These are phyloP conservation scores for Cyprinodon diabolis DNA, from an alignment of 2,797 vertebrate species.

Conservation along the genomic window DNA sequence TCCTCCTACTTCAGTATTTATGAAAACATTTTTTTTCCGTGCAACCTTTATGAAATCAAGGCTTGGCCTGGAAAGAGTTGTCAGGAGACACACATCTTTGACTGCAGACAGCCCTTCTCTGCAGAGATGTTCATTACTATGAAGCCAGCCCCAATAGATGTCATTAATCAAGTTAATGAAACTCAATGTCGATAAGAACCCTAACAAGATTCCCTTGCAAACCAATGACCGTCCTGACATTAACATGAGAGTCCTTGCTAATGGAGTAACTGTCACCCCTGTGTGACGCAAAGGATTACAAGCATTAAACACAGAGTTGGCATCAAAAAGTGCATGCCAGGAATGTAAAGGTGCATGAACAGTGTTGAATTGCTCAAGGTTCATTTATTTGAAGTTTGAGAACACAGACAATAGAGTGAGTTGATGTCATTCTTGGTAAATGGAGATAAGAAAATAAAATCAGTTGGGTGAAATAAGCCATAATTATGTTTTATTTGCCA, in stretches of 20 bases:
- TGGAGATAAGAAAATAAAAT: slow-evolving; percentile 20
- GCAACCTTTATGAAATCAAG: slow-evolving; percentile 29
- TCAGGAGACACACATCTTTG: slow-evolving; percentile 43
- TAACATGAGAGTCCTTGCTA: slow-evolving; percentile 70
- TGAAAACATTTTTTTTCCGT: slow-evolving; percentile 27
- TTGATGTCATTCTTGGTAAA: slow-evolving; percentile 34
- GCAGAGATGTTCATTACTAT: slow-evolving; percentile 74
- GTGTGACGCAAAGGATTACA: slow-evolving; percentile 64
- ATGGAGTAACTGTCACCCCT: slow-evolving; percentile 62
- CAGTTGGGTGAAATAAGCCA: background rate
- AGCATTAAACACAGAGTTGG: slow-evolving; percentile 54
- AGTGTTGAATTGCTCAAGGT: slow-evolving; percentile 44
- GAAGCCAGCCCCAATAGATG: slow-evolving; percentile 67
- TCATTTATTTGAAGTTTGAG: slow-evolving; percentile 55
- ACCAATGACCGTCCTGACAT: slow-evolving; percentile 67
- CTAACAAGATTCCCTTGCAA: slow-evolving; percentile 72
- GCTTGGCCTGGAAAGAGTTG: slow-evolving; percentile 27
- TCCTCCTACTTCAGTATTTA: slow-evolving; percentile 31
- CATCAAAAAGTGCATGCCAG: slow-evolving; percentile 52
- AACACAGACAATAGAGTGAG: slow-evolving; percentile 30
- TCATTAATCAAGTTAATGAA: slow-evolving; percentile 82
- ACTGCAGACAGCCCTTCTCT: slow-evolving; percentile 52
- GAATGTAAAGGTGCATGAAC: slow-evolving; percentile 53
- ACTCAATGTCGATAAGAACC: slow-evolving; percentile 75
- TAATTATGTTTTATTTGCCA: slow-evolving; percentile 25